Evolutionary conservation across 1,140 invertebrate genomes (phyloP).

Genomic region (Pristionchus pacificus): DNA sequence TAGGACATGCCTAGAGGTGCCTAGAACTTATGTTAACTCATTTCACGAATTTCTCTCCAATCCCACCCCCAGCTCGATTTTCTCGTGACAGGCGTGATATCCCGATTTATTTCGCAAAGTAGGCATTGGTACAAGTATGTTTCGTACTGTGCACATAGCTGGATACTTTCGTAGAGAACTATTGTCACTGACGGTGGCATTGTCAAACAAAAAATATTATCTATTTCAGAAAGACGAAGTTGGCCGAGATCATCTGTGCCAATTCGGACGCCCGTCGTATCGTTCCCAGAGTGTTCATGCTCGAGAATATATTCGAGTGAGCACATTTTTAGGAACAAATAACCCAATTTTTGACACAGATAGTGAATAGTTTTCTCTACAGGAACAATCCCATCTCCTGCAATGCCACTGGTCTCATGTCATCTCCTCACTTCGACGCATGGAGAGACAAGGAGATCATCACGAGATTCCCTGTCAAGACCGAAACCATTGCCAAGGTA

Average conservation of each 20-base stretch:
- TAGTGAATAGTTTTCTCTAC: no score
- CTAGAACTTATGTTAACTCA: no score
- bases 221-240: constrained; percentile 14
- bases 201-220: no score
- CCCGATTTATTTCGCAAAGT: no score
- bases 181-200: no score
- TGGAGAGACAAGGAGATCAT: constrained; percentile 35
- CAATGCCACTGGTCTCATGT: constrained; percentile 29
- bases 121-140: no score
- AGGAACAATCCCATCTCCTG: constrained; percentile 38
- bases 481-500: constrained; percentile 40
- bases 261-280: constrained; percentile 24
- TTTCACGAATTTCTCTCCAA: no score
- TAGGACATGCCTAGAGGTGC: no score
- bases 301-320: constrained; percentile 29
- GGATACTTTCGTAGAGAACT: no score
- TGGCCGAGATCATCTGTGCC: constrained; percentile 25
- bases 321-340: not conserved
- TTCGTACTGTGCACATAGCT: no score
- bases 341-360: not conserved
- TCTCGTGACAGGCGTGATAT: no score
- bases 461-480: constrained; percentile 33
- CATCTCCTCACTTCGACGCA: constrained; percentile 17
- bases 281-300: constrained; percentile 23
- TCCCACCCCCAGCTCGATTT: no score